Base-by-base conservation (phyloP, 2,797 vertebrate species). In the Acanthiza pusilla region DNA sequence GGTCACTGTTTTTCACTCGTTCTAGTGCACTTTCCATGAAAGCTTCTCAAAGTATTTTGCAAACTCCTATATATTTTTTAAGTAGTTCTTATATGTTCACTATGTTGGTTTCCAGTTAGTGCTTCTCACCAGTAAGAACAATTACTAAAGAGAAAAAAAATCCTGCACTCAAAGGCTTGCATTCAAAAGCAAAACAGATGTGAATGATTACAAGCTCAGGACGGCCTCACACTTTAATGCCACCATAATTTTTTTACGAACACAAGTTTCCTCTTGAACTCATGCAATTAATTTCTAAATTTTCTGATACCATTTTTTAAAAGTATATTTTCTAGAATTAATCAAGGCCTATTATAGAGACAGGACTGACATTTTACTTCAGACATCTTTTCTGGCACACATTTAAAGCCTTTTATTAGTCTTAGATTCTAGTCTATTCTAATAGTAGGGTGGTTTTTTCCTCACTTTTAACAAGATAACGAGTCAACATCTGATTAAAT, bases 301-400 rank as follows among this genome's bases (percentile, higher is more conserved):
- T 77, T 58, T 19, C 18, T 62, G 62, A 89, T 70, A 66, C 54
- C 0, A 36, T 23, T 12, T 19, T 13, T 21, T 14, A 23, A 66
- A 47, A 38, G 4, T 6, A 1, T 3, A 8, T 29, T 15, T 77
- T 62, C 12, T 19, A 45, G 10, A 73, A 80, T 58, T 48, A 67
- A 38, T 63, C 2, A 3, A 62, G 16, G 19, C 12, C 6, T 47
- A 29, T 38, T 38, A 42, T 3, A 79, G 47, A 57, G 15, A 30
- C 5, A 57, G 12, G 16, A 15, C 6, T 40, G 17, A 30, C 4
- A 7, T 4, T 13, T 62, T 30, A 7, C n/a, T 71, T 61, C 42
- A 57, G 22, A 3, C 36, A 3, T 55, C 17, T 78, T 30, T 60
- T 55, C 27, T 55, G 29, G 13, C 25, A 67, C 0, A 1, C 0